Evolutionary conservation across 2,888 invertebrate genomes (phyloP), one percentile per base, ranked within the genome.

Genomic region (Odontocolon sp.): DNA sequence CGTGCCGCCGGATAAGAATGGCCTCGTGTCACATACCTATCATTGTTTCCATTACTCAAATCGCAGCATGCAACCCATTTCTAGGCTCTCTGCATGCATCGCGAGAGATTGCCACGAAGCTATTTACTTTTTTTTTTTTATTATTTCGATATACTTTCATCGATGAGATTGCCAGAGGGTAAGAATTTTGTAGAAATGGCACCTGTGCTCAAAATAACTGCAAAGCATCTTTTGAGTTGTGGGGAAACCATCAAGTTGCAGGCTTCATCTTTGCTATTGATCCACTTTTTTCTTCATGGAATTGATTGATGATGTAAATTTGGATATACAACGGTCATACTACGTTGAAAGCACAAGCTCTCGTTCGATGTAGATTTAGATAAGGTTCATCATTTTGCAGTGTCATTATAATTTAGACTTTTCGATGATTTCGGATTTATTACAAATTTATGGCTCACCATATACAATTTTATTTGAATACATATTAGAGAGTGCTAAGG

Each of bases 31-130:
- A 87, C 88, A 85, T 88, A 88, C 87, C 87, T 87, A 86, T 88
- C 89, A 89, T 89, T 88, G 88, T 87, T 87, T 87, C 88, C 89
- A 87, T 88, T 88, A 89, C 85, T 87, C 82, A 82, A 80, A 79
- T 80, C 78, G 75, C 67, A 66, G 77, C 77, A 69, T 77, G 77
- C 72, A 69, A 72, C 63, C 72, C 72, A 66, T 68, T 68, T 38
- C 72, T 77, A 66, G 67, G 45, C 67, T 63, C 16, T 47, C 47
- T 56, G 61, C 64, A 50, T 64, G 47, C 50, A 36, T 38, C 64
- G 64, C 16, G 16, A 16, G 64, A 36, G 33, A 50, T 38, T 64
- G 47, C 50, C 64, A 50, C 47, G 64, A 36, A 26, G n/a, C 64
- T 38, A 31, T 61, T 61, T 33, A 33, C 26, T 3, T 16, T 11